These are phyloP conservation scores for Synodontis membranacea DNA, from an alignment of 2,113 vertebrate genomes.

Conservation along the genomic window DNA sequence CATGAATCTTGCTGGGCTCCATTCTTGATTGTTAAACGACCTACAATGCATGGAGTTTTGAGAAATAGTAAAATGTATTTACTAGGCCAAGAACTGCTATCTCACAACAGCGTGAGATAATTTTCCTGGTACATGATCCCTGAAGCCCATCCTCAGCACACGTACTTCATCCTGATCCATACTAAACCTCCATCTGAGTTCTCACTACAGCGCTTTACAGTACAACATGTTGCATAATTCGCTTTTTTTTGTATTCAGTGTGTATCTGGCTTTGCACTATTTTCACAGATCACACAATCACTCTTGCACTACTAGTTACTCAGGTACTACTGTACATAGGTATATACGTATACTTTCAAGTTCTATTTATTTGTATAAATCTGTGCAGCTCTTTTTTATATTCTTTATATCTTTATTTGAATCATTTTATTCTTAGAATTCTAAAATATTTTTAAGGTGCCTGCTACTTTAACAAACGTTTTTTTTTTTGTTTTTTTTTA, in stretches of 20 bases:
- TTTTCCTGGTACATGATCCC: background rate
- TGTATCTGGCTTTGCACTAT: background rate
- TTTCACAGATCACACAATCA: background rate
- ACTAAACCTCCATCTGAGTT: background rate
- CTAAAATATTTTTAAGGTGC: too few species aligned
- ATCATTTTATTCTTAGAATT: background rate
- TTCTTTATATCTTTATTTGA: background rate
- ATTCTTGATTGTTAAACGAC: too few species aligned
- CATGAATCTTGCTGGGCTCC: too few species aligned
- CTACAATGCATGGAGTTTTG: too few species aligned
- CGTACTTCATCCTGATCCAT: background rate
- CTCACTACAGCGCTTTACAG: background rate
- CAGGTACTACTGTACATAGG: background rate
- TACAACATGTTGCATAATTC: too few species aligned
- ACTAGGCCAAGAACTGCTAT: too few species aligned
- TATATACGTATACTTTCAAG: background rate
- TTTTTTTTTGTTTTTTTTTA: background rate
- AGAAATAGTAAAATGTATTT: too few species aligned
- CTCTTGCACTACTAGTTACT: background rate
- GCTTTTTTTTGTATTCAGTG: too few species aligned
- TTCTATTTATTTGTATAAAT: background rate
- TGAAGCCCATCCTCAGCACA: background rate
- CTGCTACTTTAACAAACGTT: background rate
- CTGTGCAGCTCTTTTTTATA: background rate
- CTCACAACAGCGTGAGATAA: too few species aligned